Percentiles rank a stretch among this genome's conserved stretches.
Evolutionary conservation across 2,113 vertebrate genomes (phyloP).

Genomic region (Heptranchias perlo): DNA sequence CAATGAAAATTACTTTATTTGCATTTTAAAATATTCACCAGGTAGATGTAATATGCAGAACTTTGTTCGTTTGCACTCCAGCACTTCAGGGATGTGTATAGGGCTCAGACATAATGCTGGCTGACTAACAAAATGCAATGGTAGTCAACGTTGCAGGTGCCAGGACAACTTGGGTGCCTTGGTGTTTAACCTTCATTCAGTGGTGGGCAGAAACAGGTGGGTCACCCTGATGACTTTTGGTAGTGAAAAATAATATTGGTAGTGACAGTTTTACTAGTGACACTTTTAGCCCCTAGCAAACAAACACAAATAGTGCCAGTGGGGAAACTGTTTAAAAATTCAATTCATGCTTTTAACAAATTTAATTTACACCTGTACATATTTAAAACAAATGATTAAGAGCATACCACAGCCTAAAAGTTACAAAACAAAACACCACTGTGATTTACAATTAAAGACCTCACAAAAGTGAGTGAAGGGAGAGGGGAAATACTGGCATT

Average conservation of each 20-base stretch:
- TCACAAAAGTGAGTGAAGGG: background rate
- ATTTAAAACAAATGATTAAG: background rate
- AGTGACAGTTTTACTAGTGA: background rate
- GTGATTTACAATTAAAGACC: background rate
- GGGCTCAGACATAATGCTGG: background rate
- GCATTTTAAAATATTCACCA: conserved; percentile 7
- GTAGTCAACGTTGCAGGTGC: background rate
- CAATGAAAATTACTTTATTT: conserved; percentile 7
- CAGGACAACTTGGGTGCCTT: background rate
- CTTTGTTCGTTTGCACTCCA: background rate
- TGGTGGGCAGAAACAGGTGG: background rate
- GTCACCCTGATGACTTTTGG: background rate
- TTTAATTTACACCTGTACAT: conserved; percentile 26
- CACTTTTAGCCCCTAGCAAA: background rate
- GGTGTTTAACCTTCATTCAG: background rate
- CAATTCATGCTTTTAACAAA: conserved; percentile 3
- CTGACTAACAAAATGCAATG: background rate
- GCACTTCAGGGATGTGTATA: background rate
- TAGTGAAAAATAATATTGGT: background rate
- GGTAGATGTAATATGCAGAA: background rate
- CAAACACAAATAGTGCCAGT: background rate
- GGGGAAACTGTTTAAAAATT: conserved; percentile 12
- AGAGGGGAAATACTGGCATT: background rate
- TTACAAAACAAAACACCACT: conserved; percentile 32
- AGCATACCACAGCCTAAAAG: background rate